phyloP scores from a whole-genome alignment of 2,797 vertebrate genomes.

The Megalops cyprinoides region DNA sequence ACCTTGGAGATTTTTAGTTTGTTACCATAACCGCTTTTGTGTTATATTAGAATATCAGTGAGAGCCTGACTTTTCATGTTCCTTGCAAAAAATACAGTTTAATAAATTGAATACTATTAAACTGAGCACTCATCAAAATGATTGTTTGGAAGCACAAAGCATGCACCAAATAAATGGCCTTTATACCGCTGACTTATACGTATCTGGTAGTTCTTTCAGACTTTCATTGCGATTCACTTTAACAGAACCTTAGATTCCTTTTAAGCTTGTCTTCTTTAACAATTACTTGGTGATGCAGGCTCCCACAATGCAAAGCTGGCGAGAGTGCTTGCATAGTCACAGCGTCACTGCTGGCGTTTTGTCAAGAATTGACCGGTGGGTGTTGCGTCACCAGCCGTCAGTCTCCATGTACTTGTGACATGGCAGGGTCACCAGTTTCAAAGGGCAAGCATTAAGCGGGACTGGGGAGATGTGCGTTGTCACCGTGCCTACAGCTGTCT shows the following conservation, averaged over 20 bases:
- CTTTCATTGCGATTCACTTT: not conserved
- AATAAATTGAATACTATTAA: no score
- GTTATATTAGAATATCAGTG: no score
- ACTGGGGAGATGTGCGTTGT: not conserved
- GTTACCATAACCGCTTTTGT: no score
- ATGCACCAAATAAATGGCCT: no score
- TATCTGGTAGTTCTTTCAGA: no score
- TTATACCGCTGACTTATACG: no score
- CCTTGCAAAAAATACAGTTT: no score
- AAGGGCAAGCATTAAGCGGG: not conserved
- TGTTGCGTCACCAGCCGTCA: not conserved
- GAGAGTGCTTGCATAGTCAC: not conserved
- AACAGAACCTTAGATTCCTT: not conserved
- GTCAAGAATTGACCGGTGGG: not conserved
- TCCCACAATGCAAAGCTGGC: not conserved
- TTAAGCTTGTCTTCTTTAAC: not conserved
- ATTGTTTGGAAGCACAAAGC: no score
- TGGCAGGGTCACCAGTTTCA: conserved; percentile 3
- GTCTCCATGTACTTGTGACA: not conserved
- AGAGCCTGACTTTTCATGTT: no score
- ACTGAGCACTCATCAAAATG: no score
- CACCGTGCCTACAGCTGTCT: not conserved
- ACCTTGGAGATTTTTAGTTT: no score
- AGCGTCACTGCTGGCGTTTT: not conserved
- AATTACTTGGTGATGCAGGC: not conserved